phyloP scores from a whole-genome alignment of 2,888 invertebrate species.

The Cheilosia impressa region DNA sequence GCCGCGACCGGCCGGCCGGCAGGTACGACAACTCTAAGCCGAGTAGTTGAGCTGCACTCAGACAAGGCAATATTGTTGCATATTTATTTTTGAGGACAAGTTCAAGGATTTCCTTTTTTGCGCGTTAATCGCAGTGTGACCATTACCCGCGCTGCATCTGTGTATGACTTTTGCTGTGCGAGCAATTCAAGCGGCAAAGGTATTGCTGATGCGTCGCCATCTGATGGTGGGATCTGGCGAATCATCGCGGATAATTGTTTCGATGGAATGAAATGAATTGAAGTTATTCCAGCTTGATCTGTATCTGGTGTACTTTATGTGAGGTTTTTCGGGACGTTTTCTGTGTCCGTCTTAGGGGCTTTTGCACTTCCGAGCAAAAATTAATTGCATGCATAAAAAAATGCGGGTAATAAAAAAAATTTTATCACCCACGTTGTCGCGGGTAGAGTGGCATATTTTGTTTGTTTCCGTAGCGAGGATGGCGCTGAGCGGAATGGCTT shows the following conservation, averaged over 20 bases:
- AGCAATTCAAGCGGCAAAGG: neutral
- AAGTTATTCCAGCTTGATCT: conserved; percentile 61
- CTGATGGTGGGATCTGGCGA: conserved; percentile 26
- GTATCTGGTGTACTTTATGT: conserved; percentile 72
- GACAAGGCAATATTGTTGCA: conserved; percentile 73
- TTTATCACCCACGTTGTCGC: conserved; percentile 73
- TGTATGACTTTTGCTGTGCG: conserved; percentile 55
- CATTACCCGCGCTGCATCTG: conserved; percentile 64
- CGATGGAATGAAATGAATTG: conserved; percentile 73
- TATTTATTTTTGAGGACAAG: conserved; percentile 75
- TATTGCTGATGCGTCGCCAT: neutral
- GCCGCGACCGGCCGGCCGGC: conserved; percentile 14
- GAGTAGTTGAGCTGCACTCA: conserved; percentile 64
- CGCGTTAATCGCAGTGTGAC: conserved; percentile 59
- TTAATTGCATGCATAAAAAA: conserved; percentile 69
- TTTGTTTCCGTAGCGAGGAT: conserved; percentile 16
- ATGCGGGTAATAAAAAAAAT: conserved; percentile 66
- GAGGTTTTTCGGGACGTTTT: conserved; percentile 48
- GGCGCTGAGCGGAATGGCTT: conserved; percentile 68
- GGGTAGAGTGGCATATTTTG: conserved; percentile 6
- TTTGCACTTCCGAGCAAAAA: conserved; percentile 51
- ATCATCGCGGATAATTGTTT: conserved; percentile 72
- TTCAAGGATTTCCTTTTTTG: conserved; percentile 66
- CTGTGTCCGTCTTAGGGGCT: conserved; percentile 9
- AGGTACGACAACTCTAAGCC: conserved; percentile 15